phyloP scores from a whole-genome alignment of 2,797 vertebrate genomes.

The Poecilia gillii region DNA sequence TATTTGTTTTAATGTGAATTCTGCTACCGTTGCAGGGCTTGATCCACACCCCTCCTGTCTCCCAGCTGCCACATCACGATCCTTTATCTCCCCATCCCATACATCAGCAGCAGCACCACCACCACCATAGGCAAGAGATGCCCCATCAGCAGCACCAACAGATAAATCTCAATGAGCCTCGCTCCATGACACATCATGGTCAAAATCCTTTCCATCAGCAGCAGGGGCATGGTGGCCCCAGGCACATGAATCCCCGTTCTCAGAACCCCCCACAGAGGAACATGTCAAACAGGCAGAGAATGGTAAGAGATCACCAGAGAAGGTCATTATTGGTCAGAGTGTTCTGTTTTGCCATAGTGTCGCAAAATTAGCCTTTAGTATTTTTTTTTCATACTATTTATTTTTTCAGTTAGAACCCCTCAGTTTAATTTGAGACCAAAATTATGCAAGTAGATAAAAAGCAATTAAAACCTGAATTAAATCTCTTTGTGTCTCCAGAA shows the following conservation, averaged over 20 bases:
- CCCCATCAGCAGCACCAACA: conserved; percentile 78
- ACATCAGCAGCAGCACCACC: conserved; percentile 75
- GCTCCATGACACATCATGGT: conserved; percentile 88
- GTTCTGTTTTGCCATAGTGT: neutral
- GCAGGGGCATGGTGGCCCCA: conserved; percentile 83
- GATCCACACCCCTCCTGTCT: conserved; percentile 85
- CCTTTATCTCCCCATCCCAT: conserved; percentile 81
- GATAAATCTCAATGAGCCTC: conserved; percentile 79
- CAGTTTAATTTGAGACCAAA: neutral
- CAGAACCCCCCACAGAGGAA: conserved; percentile 81
- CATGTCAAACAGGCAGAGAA: conserved; percentile 85
- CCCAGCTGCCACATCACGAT: conserved; percentile 84
- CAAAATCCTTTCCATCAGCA: conserved; percentile 91
- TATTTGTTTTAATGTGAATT: neutral
- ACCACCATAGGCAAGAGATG: conserved; percentile 79
- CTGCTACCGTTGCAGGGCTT: conserved; percentile 74
- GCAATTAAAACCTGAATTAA: neutral
- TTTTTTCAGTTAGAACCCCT: neutral
- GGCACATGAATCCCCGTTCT: conserved; percentile 84
- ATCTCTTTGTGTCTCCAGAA: conserved; percentile 71
- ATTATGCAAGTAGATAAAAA: neutral
- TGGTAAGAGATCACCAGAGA: conserved; percentile 79
- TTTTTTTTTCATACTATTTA: neutral
- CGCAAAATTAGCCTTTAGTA: neutral
- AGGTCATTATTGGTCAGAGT: conserved; percentile 25